Percentiles rank a stretch among this genome's conserved stretches.
These are phyloP conservation scores for Drosophila neotestacea DNA, from an alignment of 2,888 invertebrate species.

Conservation along the genomic window DNA sequence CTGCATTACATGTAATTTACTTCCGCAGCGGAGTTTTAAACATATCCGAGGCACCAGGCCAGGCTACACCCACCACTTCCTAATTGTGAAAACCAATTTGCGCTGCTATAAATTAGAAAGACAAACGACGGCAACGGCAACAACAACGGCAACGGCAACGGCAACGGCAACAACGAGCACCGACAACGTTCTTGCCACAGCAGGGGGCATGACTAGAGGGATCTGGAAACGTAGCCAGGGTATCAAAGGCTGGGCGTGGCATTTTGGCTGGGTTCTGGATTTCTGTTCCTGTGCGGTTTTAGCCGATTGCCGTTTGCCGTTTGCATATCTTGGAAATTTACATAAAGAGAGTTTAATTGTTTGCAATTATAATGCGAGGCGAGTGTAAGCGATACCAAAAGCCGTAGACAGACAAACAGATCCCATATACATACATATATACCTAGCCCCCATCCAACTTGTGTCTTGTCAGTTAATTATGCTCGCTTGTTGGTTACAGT, in stretches of 20 bases:
- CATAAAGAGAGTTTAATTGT: constrained; percentile 83
- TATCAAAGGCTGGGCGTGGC: constrained; percentile 10
- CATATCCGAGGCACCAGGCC: constrained; percentile 68
- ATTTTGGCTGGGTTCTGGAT: constrained; percentile 22
- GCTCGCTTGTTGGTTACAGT: constrained; percentile 49
- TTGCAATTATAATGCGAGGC: constrained; percentile 80
- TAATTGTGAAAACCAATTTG: constrained; percentile 80
- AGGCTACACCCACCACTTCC: constrained; percentile 79
- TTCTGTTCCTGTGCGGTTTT: constrained; percentile 39
- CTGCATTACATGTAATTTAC: constrained; percentile 67
- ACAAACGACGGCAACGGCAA: constrained; percentile 64
- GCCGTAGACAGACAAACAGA: constrained; percentile 31
- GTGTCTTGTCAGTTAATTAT: constrained; percentile 61
- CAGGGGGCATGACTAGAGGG: not conserved
- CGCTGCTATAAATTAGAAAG: constrained; percentile 80
- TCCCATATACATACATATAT: constrained; percentile 1
- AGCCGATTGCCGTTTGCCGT: constrained; percentile 24
- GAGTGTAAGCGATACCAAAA: constrained; percentile 45
- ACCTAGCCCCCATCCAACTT: constrained; percentile 3
- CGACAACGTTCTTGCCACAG: constrained; percentile 11
- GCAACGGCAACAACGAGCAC: constrained; percentile 13
- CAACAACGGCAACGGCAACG: constrained; percentile 23
- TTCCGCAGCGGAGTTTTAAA: constrained; percentile 72
- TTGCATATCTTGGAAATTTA: constrained; percentile 81
- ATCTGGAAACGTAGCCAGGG: not conserved